Conservation (phyloP, 2,888 invertebrate genomes). For the Chrysina gloriosa region DNA sequence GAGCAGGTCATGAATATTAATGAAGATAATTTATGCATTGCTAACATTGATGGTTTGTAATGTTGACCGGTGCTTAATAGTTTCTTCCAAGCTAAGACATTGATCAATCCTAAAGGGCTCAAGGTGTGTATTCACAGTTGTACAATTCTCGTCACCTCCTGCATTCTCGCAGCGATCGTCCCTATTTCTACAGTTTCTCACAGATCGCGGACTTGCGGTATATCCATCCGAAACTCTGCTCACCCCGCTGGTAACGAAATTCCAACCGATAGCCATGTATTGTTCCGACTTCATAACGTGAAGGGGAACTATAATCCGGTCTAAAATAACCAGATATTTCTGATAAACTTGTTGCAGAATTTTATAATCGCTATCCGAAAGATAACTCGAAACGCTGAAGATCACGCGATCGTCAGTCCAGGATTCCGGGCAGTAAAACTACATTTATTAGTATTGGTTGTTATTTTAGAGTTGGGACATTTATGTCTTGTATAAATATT, state of each 20-base stretch:
- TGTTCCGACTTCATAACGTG: slow-evolving; percentile 77
- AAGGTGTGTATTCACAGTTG: slow-evolving; percentile 80
- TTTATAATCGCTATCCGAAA: slow-evolving; percentile 95
- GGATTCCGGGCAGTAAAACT: no score
- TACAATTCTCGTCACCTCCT: slow-evolving; percentile 80
- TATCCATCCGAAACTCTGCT: slow-evolving; percentile 93
- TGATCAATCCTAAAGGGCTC: slow-evolving; percentile 84
- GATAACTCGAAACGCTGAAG: slow-evolving; percentile 81
- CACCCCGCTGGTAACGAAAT: slow-evolving; percentile 84
- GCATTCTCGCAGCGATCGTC: slow-evolving; percentile 67
- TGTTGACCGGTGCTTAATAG: no score
- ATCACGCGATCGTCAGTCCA: slow-evolving; percentile 86
- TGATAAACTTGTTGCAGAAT: slow-evolving; percentile 87
- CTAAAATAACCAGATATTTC: slow-evolving; percentile 87
- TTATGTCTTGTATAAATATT: no score
- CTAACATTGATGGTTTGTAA: no score
- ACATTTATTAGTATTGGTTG: no score
- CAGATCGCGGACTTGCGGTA: slow-evolving; percentile 79
- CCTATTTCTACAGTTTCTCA: no score
- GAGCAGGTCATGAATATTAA: not conserved
- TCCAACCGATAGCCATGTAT: slow-evolving; percentile 77
- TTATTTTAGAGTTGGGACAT: no score
- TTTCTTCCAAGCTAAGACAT: slow-evolving; percentile 83
- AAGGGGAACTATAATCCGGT: slow-evolving; percentile 89
- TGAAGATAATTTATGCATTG: no score